Evolutionary conservation across 2,888 invertebrate genomes (phyloP), one percentile per base, ranked within the genome.

Genomic region (Aricia artaxerxes): DNA sequence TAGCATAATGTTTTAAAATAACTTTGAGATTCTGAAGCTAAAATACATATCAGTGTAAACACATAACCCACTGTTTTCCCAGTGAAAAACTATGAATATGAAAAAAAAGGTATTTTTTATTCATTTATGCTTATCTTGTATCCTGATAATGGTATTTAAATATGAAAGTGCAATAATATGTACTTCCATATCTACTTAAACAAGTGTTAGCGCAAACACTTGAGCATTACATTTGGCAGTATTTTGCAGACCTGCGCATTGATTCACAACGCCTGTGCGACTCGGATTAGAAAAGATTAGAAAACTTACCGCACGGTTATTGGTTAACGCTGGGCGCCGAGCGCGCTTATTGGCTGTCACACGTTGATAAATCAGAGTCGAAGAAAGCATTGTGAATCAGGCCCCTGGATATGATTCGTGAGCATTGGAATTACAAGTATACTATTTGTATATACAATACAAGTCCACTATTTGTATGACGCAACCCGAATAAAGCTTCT

Each of bases 161-260:
- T 4, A 53, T 53, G 1, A 53, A 44, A 53, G 53, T 2, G 13
- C 53, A 53, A 53, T 53, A 53, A 53, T 53, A 53, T 53, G 11
- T 53, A 53, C 3, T 53, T 53, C 11, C 11, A 11, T 53, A 11
- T 13, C 53, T 11, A 53, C 53, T 53, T 13, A 24, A 24, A 83
- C 83, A 84, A 85, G 84, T 81, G 82, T 83, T 83, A 85, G 85
- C 84, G 84, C 84, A 86, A 83, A 83, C 85, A 84, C 86, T 91
- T 90, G 92, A 92, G 91, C 91, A 91, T 86, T 86, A 86, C 84
- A 88, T 91, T 91, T 92, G 92, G 92, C 91, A 90, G 88, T 0
- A 86, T 81, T 73, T 78, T 79, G 61, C 40, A 24, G 61, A 79
- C 78, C 79, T 80, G 57, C 16, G 57, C 16, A 16, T 16, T 57